Evolutionary conservation across 2,113 vertebrate species (phyloP), one percentile per base, ranked within the genome.

Genomic region (Corythornis vintsioides): DNA sequence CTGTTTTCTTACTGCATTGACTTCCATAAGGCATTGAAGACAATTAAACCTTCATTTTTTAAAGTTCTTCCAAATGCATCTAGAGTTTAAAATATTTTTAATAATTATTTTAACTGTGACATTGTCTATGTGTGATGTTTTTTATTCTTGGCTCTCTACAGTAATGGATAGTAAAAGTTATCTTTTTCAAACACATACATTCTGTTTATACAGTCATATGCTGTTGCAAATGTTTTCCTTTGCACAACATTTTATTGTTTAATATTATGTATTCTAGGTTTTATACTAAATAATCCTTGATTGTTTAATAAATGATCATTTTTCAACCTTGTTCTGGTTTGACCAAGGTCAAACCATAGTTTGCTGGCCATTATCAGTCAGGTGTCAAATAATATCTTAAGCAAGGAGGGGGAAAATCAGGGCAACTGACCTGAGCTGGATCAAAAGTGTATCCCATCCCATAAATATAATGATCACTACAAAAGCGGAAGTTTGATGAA

Each of bases 1-100:
- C 70, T 96, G 66, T 81, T 93, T 31, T 93, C 63, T 89, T 80
- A 61, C 59, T 92, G 29, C 17, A 93, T 83, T 96, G 92, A 56
- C 56, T 91, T 95, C 92, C 88, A 83, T 65, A 67, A 91, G 81
- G 19, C 59, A 89, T 38, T 57, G 45, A 88, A 87, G 75, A 95
- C 29, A 84, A 35, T 42, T 88, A 45, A 73, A 11, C 7, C 11
- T 76, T 70, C 26, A 73, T 87, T 85, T 93, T 92, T 57, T 73
- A 56, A 90, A 88, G 50, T 92, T 61, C 19, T 91, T 91, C 31
- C 25, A 65, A 87, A 81, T 19, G 43, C 25, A 53, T 7, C 10
- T 94, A 48, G 19, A 73, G 7, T 60, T 67, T 42, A 70, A 65
- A 15, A 52, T 38, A 50, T 83, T 90, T 90, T 71, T 18, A 24